A percentile compares a stretch with the other conserved stretches of the same genome.
These are phyloP conservation scores for Melikaiella ostensackeni DNA, from an alignment of 2,888 invertebrate genomes.

Conservation along the genomic window DNA sequence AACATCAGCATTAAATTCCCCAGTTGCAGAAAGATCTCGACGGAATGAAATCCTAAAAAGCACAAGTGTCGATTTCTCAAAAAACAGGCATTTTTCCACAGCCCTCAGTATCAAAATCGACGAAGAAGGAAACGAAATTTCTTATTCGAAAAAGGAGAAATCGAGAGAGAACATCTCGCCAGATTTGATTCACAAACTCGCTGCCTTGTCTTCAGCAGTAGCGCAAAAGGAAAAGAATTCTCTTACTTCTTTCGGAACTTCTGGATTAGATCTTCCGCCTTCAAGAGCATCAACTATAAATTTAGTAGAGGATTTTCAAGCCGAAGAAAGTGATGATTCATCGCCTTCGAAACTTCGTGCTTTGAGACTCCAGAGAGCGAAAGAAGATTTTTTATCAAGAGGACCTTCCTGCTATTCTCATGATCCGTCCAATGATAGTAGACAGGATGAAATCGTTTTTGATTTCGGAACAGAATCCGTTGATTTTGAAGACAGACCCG, in stretches of 20 bases:
- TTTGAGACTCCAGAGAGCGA: constrained; percentile 83
- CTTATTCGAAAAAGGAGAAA: constrained; percentile 4
- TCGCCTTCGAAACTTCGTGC: constrained; percentile 77
- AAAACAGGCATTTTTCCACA: constrained; percentile 35
- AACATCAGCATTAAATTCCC: constrained; percentile 56
- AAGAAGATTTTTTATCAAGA: constrained; percentile 84
- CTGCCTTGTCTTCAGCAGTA: constrained; percentile 58
- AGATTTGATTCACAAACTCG: constrained; percentile 62
- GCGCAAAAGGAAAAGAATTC: constrained; percentile 44
- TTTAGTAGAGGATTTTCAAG: constrained; percentile 43
- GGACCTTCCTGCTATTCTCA: constrained; percentile 58
- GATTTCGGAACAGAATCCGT: constrained; percentile 28
- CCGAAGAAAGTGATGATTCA: constrained; percentile 58
- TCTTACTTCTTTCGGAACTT: neutral
- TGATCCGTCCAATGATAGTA: constrained; percentile 43
- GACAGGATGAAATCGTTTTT: constrained; percentile 30
- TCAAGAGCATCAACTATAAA: neutral
- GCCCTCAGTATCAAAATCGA: neutral
- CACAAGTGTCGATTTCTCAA: constrained; percentile 44
- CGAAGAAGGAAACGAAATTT: neutral
- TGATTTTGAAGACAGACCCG: constrained; percentile 48
- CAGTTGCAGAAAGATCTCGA: constrained; percentile 55
- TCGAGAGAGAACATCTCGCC: constrained; percentile 50
- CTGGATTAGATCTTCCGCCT: neutral
- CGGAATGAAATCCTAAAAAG: constrained; percentile 44